phyloP scores from a whole-genome alignment of 2,888 invertebrate species.

The Tuta absoluta region DNA sequence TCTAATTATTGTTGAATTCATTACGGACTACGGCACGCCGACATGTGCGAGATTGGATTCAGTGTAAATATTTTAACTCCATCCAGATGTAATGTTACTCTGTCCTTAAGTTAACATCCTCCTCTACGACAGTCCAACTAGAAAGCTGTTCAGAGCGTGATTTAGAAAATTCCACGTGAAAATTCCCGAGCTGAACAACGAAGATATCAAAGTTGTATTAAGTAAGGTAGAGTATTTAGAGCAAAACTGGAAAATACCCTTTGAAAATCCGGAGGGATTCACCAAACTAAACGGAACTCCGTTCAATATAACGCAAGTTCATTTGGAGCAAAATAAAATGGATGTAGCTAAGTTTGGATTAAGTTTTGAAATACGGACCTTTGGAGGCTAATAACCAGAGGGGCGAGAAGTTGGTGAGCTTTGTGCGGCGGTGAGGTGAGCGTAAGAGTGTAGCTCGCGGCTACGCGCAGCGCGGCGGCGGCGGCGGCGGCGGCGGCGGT shows the following conservation, averaged over 20 bases:
- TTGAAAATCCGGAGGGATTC: slow-evolving; percentile 24
- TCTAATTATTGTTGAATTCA: slow-evolving; percentile 65
- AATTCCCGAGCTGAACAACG: slow-evolving; percentile 20
- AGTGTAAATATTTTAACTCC: slow-evolving; percentile 44
- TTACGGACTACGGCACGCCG: slow-evolving; percentile 41
- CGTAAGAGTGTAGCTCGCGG: slow-evolving; percentile 51
- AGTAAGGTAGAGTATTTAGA: slow-evolving; percentile 25
- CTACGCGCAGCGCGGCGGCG: slow-evolving; percentile 42
- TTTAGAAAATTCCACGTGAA: slow-evolving; percentile 7
- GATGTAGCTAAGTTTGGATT: slow-evolving; percentile 35
- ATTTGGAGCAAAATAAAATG: slow-evolving; percentile 31
- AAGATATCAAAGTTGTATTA: slow-evolving; percentile 19
- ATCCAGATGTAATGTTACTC: neutral
- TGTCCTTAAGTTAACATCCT: slow-evolving; percentile 4
- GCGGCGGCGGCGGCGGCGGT: slow-evolving; percentile 34
- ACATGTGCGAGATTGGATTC: slow-evolving; percentile 57
- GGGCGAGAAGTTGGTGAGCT: slow-evolving; percentile 43
- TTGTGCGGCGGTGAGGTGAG: slow-evolving; percentile 48
- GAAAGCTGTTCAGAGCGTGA: neutral
- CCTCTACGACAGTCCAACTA: neutral
- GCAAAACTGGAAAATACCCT: slow-evolving; percentile 27
- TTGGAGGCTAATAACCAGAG: slow-evolving; percentile 43
- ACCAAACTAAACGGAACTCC: slow-evolving; percentile 26
- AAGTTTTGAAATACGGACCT: slow-evolving; percentile 40
- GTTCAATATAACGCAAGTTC: slow-evolving; percentile 28